These are phyloP conservation scores for Lithophane ornitopus DNA, from an alignment of 2,888 invertebrate genomes.

Conservation along the genomic window DNA sequence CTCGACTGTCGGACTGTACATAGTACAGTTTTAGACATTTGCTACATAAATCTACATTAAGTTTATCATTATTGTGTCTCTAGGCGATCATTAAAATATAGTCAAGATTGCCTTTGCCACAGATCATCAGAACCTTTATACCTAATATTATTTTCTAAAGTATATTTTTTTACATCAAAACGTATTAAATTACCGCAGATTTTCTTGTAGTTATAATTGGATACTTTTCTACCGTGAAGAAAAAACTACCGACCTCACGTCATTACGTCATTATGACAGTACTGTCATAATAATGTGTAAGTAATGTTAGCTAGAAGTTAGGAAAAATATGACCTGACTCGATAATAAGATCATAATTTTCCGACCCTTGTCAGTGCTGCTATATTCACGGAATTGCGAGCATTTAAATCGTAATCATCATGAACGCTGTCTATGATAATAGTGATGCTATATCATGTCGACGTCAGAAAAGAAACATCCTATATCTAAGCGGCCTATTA, in stretches of 20 bases:
- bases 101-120: conserved; percentile 9
- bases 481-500: not conserved
- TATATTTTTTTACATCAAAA: conserved; percentile 25
- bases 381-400: conserved; percentile 10
- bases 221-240: conserved; percentile 18
- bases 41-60: not conserved
- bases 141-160: conserved; percentile 9
- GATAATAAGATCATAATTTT: conserved; percentile 24
- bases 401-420: conserved; percentile 18
- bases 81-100: conserved; percentile 15
- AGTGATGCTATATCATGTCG: not conserved
- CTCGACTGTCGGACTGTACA: no score
- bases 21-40: no score
- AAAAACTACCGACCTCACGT: not conserved
- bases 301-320: not conserved
- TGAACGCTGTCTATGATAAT: conserved; percentile 23
- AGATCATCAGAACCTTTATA: conserved; percentile 16
- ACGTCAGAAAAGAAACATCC: conserved; percentile 3
- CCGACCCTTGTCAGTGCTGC: conserved; percentile 13
- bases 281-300: not conserved
- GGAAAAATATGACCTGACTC: not conserved
- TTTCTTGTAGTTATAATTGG: conserved; percentile 13
- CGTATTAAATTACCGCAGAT: conserved; percentile 12
- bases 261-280: conserved; percentile 5
- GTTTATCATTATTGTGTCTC: not conserved